A percentile compares a stretch with the other conserved stretches of the same genome.
These are phyloP conservation scores for Sylvilagus floridanus DNA, from an alignment of 2,797 vertebrate genomes.

Conservation along the genomic window DNA sequence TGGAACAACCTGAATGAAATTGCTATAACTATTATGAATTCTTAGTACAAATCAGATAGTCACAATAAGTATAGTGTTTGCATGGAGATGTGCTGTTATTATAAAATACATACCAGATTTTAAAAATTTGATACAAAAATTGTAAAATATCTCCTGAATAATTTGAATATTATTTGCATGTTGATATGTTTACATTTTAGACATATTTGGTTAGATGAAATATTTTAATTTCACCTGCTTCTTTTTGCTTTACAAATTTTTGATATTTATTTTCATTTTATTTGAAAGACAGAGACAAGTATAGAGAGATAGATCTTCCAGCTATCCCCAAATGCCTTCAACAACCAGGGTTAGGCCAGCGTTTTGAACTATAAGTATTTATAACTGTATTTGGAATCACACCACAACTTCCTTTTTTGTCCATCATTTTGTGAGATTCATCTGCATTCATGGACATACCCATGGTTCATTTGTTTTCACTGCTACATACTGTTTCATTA, in stretches of 20 bases:
- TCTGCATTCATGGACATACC: background rate
- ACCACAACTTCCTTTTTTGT: background rate
- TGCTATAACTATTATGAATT: background rate
- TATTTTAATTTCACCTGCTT: background rate
- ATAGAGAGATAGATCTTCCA: too few species aligned
- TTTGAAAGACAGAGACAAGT: too few species aligned
- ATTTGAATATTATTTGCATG: background rate
- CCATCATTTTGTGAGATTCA: background rate
- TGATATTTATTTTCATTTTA: too few species aligned
- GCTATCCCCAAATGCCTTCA: too few species aligned
- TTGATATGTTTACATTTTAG: slow-evolving; percentile 38
- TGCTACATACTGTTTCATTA: background rate
- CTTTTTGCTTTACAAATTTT: too few species aligned
- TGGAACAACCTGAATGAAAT: slow-evolving; percentile 5
- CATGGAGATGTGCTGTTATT: background rate
- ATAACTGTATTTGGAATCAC: background rate
- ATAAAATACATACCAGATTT: slow-evolving; percentile 19
- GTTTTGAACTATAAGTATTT: background rate
- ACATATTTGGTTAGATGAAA: background rate
- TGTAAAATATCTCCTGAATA: background rate
- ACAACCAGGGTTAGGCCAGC: too few species aligned
- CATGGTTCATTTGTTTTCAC: background rate
- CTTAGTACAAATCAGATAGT: background rate
- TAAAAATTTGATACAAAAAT: slow-evolving; percentile 8
- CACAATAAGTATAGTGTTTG: background rate